Evolutionary conservation across 2,888 invertebrate genomes (phyloP).

Genomic region (Rhaphigaster nebulosa): DNA sequence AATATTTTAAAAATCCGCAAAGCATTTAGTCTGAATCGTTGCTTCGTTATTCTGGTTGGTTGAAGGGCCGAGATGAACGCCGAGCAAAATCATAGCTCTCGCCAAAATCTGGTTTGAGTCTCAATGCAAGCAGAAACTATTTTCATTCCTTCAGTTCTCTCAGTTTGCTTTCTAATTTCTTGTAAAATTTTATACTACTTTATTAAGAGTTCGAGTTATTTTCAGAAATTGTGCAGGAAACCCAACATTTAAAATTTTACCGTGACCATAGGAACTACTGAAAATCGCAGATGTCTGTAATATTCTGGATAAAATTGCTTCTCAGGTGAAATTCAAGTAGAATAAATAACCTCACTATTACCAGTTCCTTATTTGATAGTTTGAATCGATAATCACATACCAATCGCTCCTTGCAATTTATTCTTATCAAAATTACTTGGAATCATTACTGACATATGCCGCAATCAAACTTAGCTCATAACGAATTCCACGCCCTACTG

Average conservation of each 20-base stretch:
- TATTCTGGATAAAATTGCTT: not conserved
- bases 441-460: constrained; percentile 7
- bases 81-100: too few relatives aligned
- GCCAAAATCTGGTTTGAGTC: too few relatives aligned
- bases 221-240: not conserved
- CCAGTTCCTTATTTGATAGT: constrained; percentile 7
- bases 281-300: not conserved
- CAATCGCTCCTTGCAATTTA: not conserved
- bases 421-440: not conserved
- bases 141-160: too few relatives aligned
- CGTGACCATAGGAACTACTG: not conserved
- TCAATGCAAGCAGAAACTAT: too few relatives aligned
- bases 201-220: not conserved
- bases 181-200: not conserved
- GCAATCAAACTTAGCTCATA: not conserved
- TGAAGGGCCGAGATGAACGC: too few relatives aligned
- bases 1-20: too few relatives aligned
- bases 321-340: not conserved
- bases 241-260: not conserved
- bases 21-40: too few relatives aligned
- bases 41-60: too few relatives aligned
- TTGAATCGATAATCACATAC: not conserved
- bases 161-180: not conserved
- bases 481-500: not conserved
- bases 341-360: not conserved